These are phyloP conservation scores for Thrips palmi DNA, from an alignment of 1,140 invertebrate species.

Conservation along the genomic window DNA sequence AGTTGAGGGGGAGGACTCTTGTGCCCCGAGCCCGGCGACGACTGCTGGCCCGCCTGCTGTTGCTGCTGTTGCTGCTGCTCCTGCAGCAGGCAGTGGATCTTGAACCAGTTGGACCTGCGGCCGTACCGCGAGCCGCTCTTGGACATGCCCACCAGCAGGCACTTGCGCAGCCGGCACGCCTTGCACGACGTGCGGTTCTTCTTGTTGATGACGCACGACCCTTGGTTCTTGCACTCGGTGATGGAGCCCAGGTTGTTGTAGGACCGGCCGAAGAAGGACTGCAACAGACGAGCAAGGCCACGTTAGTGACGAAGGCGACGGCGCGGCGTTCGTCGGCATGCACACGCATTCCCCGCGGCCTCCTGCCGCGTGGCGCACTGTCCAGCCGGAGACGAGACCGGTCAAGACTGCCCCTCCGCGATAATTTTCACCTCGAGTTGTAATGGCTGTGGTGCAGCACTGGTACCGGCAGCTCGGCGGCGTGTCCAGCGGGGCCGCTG, in stretches of 20 bases:
- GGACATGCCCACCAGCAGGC: slow-evolving; percentile 41
- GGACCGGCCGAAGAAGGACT: slow-evolving; percentile 47
- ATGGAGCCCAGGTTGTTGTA: slow-evolving; percentile 37
- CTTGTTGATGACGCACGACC: slow-evolving; percentile 40
- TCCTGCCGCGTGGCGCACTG: no score
- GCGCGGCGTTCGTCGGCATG: no score
- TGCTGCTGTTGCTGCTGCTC: slow-evolving; percentile 19
- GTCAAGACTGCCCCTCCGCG: no score
- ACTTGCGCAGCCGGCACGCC: slow-evolving; percentile 42
- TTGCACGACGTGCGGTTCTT: slow-evolving; percentile 44
- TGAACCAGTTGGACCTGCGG: slow-evolving; percentile 38
- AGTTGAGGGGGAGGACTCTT: no score
- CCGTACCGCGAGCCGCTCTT: slow-evolving; percentile 37
- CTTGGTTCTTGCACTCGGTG: slow-evolving; percentile 35
- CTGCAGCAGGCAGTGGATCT: slow-evolving; percentile 38
- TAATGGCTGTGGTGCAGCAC: no score
- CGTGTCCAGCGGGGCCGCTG: no score
- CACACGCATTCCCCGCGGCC: no score
- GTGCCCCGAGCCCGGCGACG: not conserved
- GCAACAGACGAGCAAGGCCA: no score
- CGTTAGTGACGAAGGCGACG: no score
- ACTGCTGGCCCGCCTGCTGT: not conserved
- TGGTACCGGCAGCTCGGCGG: no score
- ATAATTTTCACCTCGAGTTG: no score
- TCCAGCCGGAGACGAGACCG: no score